Evolutionary conservation across 2,797 vertebrate genomes (phyloP), one percentile per base, ranked within the genome.

Genomic region (Cephalopachus bancanus): DNA sequence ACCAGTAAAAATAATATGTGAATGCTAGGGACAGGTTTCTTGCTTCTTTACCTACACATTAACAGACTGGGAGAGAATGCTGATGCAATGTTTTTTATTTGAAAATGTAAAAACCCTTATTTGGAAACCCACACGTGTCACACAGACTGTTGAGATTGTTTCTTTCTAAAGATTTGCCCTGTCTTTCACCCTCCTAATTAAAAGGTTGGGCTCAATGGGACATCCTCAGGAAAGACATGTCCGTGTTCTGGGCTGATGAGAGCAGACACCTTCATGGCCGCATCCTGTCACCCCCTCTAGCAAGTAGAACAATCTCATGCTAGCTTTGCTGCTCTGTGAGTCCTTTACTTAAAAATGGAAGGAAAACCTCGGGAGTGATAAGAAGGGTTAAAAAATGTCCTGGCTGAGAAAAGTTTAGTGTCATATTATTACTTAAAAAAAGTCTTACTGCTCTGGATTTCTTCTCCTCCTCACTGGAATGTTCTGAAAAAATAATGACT

Each of bases 61-160:
- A 64, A 44, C 57, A 37, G 33, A 5, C 53, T 83, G n/a, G 2
- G 33, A 79, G 49, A 75, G 8, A 53, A 88, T 28, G 65, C 2
- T 5, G 49, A 3, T 65, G 2, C 26, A 57, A 83, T 62, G 28
- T 24, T 69, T 75, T 84, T 90, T 65, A 76, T 28, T 91, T 81
- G 57, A 55, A 94, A 96, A 76, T 51, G 15, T 75, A 16, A 96
- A 95, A n/a, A n/a, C n/a, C n/a, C n/a, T n/a, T n/a, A n/a, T n/a
- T n/a, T n/a, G n/a, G n/a, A n/a, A n/a, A n/a, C n/a, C n/a, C n/a
- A n/a, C n/a, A n/a, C n/a, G n/a, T n/a, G n/a, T n/a, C n/a, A n/a
- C n/a, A n/a, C n/a, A n/a, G n/a, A 80, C 33, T 12, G 30, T 81
- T 88, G 67, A 88, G 9, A 78, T 75, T 67, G 3, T 55, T 93